Evolutionary conservation across 1,140 invertebrate species (phyloP), one percentile per base, ranked within the genome.

Genomic region (Drosophila gunungcola): DNA sequence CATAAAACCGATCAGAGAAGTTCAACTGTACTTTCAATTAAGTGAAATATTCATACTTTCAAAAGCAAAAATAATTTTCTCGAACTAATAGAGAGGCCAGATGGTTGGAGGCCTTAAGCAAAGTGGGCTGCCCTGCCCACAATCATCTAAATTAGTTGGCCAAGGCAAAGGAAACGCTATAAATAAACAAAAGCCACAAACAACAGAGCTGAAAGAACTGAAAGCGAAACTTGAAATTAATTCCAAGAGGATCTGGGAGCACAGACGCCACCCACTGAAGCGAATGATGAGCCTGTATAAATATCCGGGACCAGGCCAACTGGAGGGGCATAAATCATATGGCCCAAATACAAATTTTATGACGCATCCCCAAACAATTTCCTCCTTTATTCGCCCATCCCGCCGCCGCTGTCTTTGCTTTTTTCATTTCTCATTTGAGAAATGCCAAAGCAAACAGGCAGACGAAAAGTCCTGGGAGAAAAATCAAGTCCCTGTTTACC

Each of bases 211-310:
- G n/a, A n/a, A n/a, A n/a, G 29, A 62, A 81, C 73, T 78, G 78
- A 86, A 86, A 86, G 82, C 62, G 78, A 82, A 86, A 80, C 74
- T 85, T 77, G 82, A 84, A 86, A 86, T 88, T 88, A 88, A 86
- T 86, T 75, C 70, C 63, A 27, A 45, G 48, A 46, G 74, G 49
- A 63, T 63, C 42, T 53, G 29, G 11, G 38, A 12, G 12, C 16
- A 7, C 16, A 13, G 32, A 11, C 4, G 25, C 43, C 43, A 16
- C 41, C 46, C 61, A 67, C 61, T 56, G 69, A 43, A 62, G 63
- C 65, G 65, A 67, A 63, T 78, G 65, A 73, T 82, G 79, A 81
- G 80, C 75, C 80, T 75, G 48, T 75, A 70, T 67, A 78, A 79
- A 79, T 78, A 83, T 57, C 48, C 48, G 29, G 60, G 32, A 36